Percentiles rank a stretch among this genome's conserved stretches.
Evolutionary conservation across 2,113 vertebrate species (phyloP).

Genomic region (Aphyosemion australe): DNA sequence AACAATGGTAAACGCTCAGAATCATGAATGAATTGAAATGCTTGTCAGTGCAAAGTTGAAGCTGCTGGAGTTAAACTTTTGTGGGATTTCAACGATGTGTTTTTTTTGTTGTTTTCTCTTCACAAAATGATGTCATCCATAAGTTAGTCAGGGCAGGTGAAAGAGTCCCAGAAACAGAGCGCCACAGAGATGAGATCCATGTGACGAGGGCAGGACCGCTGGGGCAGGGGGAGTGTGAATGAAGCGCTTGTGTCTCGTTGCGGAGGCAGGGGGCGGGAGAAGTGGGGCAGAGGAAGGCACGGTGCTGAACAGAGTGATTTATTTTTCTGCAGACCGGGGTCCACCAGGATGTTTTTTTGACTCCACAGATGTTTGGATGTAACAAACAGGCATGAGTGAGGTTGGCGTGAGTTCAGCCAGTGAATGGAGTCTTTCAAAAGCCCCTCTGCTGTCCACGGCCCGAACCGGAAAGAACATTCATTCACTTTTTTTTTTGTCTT

Average conservation of each 20-base stretch:
- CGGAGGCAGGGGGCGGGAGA: slow-evolving; percentile 27
- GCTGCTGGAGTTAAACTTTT: slow-evolving; percentile 11
- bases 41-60: slow-evolving; percentile 34
- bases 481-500: slow-evolving; percentile 5
- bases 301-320: slow-evolving; percentile 32
- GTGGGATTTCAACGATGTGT: slow-evolving; percentile 3
- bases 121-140: no score
- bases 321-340: slow-evolving; percentile 41
- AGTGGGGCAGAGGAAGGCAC: slow-evolving; percentile 38
- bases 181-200: slow-evolving; percentile 46
- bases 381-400: slow-evolving; percentile 38
- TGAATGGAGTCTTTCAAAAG: slow-evolving; percentile 54
- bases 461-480: slow-evolving; percentile 22
- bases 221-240: slow-evolving; percentile 47
- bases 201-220: slow-evolving; percentile 45
- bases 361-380: slow-evolving; percentile 65
- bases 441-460: slow-evolving; percentile 42
- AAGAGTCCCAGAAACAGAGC: slow-evolving; percentile 37
- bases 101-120: not conserved
- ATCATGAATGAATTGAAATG: slow-evolving; percentile 16
- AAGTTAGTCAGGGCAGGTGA: no score
- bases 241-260: slow-evolving; percentile 46
- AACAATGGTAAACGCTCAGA: not conserved
- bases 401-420: slow-evolving; percentile 44
- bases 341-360: slow-evolving; percentile 64